Evolutionary conservation across 2,888 invertebrate species (phyloP).

Genomic region (Amiota mariae): DNA sequence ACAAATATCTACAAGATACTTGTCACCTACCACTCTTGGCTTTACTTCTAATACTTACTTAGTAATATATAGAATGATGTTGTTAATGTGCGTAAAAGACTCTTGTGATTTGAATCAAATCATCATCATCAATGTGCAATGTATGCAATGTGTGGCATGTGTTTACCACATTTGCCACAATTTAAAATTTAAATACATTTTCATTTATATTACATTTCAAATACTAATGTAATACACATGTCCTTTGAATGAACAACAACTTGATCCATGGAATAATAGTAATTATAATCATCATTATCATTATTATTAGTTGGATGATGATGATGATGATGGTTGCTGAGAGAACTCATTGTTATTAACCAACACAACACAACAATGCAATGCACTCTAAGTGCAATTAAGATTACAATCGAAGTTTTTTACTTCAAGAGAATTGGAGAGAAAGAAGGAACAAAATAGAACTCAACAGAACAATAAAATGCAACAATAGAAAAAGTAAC

Average conservation of each 20-base stretch:
- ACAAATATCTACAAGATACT: slow-evolving; percentile 14
- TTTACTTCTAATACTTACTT: too few relatives aligned
- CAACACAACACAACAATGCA: slow-evolving; percentile 58
- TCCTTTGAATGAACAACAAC: neutral
- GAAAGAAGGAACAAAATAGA: neutral
- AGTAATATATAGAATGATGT: too few relatives aligned
- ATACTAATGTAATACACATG: neutral
- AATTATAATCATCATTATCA: neutral
- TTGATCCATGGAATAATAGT: neutral
- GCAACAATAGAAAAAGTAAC: slow-evolving; percentile 43
- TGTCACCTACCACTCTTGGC: too few relatives aligned
- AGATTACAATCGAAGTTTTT: slow-evolving; percentile 55
- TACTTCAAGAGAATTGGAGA: slow-evolving; percentile 14
- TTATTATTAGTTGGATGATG: too few relatives aligned
- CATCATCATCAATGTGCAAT: slow-evolving; percentile 9
- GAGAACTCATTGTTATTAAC: slow-evolving; percentile 59
- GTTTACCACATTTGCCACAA: neutral
- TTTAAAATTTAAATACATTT: neutral
- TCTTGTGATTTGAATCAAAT: neutral
- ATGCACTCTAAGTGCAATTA: slow-evolving; percentile 67
- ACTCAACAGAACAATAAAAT: slow-evolving; percentile 13
- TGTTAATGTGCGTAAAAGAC: too few relatives aligned
- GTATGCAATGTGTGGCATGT: neutral
- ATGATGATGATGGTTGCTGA: too few relatives aligned
- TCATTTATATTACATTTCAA: neutral